Base-by-base conservation (phyloP, 2,797 vertebrate species). In the Cryptoblepharus egeriae region DNA sequence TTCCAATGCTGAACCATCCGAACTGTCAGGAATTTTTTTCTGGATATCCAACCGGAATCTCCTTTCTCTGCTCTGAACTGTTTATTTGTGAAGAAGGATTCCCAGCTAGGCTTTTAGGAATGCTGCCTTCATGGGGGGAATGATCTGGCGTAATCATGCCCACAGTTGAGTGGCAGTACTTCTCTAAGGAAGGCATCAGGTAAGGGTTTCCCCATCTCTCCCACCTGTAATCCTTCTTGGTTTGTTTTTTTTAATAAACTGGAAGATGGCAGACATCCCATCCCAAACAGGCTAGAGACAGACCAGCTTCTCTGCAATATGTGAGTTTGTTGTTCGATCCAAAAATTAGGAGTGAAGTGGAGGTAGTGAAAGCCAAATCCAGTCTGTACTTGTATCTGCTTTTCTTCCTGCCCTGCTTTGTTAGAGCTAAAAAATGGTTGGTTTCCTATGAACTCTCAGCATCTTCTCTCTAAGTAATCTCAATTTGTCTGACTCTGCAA, bases 381-480 rank as follows among this genome's bases (percentile, higher is more conserved):
- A 88, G 76, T 55, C 49, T 8, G 18, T 52, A 87, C 71, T 84
- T 79, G 79, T 78, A 39, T 70, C 37, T 60, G 28, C 75, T 9
- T 68, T 79, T 15, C 75, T 87, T 57, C 1, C 9, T 12, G 72
- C n/a, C 26, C 24, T 73, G 39, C 63, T 37, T 61, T 45, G 37
- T 35, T 77, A 87, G 49, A 57, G 49, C 65, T 82, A 77, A 55
- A 39, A 61, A 89, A 79, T 79, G 86, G n/a, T 67, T 70, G 32
- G 35, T 70, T 75, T 85, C 82, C 10, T 65, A 55, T 85, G 89
- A 90, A 90, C 88, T 26, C 86, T 88, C 78, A 0, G 77, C 60
- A 32, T 84, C 88, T 85, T 88, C 86, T 89, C 64, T 81, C 77
- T 76, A 79, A 45, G 85, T 91, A 55, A 70, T 39, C 79, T 84